A percentile compares a stretch with the other conserved stretches of the same genome.
phyloP scores from a whole-genome alignment of 2,113 vertebrate genomes.

The Silurus meridionalis region DNA sequence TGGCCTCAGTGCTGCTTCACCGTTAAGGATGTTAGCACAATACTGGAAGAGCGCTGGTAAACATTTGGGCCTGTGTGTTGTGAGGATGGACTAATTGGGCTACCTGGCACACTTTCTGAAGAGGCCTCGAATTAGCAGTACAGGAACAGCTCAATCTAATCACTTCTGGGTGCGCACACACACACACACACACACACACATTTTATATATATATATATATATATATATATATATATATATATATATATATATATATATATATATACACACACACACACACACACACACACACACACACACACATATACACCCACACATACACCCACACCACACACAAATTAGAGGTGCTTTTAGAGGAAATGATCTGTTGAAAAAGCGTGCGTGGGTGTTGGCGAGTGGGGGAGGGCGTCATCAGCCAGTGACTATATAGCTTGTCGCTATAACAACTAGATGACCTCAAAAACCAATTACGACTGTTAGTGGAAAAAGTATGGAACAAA shows the following conservation, averaged over 20 bases:
- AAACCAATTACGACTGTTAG: conserved; percentile 65
- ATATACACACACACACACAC: conserved; percentile 8
- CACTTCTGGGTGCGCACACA: conserved; percentile 1
- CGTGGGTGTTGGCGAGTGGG: conserved; percentile 22
- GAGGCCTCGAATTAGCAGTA: conserved; percentile 47
- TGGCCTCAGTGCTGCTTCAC: conserved; percentile 35
- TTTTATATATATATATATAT: too few species aligned
- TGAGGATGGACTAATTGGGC: conserved; percentile 51
- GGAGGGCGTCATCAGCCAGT: conserved; percentile 36
- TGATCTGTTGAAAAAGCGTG: conserved; percentile 18
- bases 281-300: conserved; percentile 19
- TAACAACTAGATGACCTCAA: conserved; percentile 69
- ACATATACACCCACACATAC: conserved; percentile 5
- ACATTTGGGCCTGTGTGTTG: conserved; percentile 47
- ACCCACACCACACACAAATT: conserved; percentile 38
- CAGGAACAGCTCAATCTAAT: conserved; percentile 48
- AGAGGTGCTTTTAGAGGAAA: conserved; percentile 39
- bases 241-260: too few species aligned
- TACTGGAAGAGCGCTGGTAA: conserved; percentile 44
- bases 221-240: too few species aligned
- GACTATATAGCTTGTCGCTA: conserved; percentile 59
- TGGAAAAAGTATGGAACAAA: conserved; percentile 60
- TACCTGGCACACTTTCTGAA: conserved; percentile 50
- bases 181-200: not conserved
- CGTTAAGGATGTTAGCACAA: conserved; percentile 51